phyloP scores from a whole-genome alignment of 1,140 invertebrate genomes.

The Meteorus sp. region DNA sequence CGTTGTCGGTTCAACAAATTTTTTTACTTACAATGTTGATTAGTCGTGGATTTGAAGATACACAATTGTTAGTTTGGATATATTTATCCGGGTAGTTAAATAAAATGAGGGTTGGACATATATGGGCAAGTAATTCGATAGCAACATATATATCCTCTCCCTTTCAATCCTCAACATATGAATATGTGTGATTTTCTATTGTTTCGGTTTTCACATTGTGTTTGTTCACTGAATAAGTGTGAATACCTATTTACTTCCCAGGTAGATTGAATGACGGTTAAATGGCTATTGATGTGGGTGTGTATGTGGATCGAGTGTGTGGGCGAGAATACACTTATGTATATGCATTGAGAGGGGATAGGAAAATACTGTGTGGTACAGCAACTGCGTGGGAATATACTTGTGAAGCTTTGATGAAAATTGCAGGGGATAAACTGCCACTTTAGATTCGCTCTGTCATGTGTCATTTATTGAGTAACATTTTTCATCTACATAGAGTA shows the following conservation, averaged over 20 bases:
- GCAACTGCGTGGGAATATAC: neutral
- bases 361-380: constrained; percentile 13
- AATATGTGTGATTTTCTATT: neutral
- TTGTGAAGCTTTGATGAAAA: constrained; percentile 3
- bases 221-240: too few species aligned
- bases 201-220: too few species aligned
- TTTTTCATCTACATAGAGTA: too few species aligned
- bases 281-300: neutral
- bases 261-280: too few species aligned
- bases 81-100: too few species aligned
- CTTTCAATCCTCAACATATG: neutral
- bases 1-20: neutral
- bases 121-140: constrained; percentile 1
- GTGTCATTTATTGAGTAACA: too few species aligned
- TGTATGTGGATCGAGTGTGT: neutral
- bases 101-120: neutral
- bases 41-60: neutral
- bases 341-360: neutral
- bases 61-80: too few species aligned
- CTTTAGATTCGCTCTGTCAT: neutral
- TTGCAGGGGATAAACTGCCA: neutral
- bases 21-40: neutral
- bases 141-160: too few species aligned
- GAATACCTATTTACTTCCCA: too few species aligned
- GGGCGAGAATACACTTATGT: too few species aligned